Evolutionary conservation across 1,140 invertebrate species (phyloP).

Genomic region (Atopsyche davidsoni): DNA sequence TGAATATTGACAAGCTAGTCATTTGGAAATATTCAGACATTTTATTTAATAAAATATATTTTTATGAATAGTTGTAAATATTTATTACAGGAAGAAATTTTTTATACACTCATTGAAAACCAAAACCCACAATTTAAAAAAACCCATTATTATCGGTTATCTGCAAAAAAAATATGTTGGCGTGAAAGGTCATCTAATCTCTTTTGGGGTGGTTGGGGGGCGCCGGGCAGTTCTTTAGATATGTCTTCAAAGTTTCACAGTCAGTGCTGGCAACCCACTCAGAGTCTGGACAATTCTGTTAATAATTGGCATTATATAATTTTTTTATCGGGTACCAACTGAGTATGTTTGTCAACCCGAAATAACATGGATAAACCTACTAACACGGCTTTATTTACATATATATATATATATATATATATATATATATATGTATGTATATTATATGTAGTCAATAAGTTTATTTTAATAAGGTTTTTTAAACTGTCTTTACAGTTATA

Average conservation of each 20-base stretch:
- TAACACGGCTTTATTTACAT: background rate
- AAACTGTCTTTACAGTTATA: background rate
- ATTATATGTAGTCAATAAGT: background rate
- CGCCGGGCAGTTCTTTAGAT: constrained; percentile 11
- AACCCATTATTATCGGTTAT: background rate
- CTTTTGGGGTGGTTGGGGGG: background rate
- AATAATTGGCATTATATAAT: background rate
- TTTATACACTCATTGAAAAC: background rate
- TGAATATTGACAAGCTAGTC: too few species aligned
- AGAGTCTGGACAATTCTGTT: constrained; percentile 22
- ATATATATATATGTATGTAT: background rate
- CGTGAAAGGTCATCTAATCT: background rate
- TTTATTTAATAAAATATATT: background rate
- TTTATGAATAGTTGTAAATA: background rate
- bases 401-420: background rate
- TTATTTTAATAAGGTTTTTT: background rate
- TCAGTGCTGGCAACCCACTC: constrained; percentile 3
- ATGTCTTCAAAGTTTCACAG: constrained; percentile 13
- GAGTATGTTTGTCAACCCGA: background rate
- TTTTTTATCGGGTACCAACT: background rate
- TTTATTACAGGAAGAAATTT: background rate
- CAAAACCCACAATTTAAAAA: background rate
- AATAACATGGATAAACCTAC: background rate
- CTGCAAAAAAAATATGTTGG: background rate
- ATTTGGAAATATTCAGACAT: too few species aligned